phyloP scores from a whole-genome alignment of 2,797 vertebrate genomes.

The Gadopsis marmoratus region DNA sequence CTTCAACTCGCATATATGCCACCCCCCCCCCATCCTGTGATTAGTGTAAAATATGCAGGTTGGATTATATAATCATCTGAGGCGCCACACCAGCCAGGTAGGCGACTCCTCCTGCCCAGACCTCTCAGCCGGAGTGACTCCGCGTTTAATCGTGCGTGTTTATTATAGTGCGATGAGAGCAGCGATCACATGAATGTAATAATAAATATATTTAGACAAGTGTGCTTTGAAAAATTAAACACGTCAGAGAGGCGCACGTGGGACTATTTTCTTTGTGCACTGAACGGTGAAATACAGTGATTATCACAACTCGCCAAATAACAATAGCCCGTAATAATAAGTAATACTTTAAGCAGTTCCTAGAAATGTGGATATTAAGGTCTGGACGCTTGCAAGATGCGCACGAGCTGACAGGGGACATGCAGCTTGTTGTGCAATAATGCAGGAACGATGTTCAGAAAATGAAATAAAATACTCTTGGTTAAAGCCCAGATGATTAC shows the following conservation, averaged over 20 bases:
- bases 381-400: neutral
- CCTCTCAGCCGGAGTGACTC: neutral
- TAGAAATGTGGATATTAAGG: neutral
- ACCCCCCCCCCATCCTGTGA: neutral
- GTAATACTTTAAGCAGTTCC: conserved; percentile 3
- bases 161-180: neutral
- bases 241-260: too few relatives aligned
- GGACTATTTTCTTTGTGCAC: neutral
- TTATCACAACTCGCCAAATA: neutral
- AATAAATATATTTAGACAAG: neutral
- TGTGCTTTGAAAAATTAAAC: neutral
- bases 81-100: too few relatives aligned
- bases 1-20: neutral
- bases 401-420: neutral
- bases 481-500: conserved; percentile 11
- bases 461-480: neutral
- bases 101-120: neutral
- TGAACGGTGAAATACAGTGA: neutral
- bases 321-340: neutral
- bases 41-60: neutral
- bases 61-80: neutral
- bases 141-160: neutral
- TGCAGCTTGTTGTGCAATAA: too few relatives aligned
- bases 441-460: neutral
- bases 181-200: neutral